These are phyloP conservation scores for Plemyria rubiginata DNA, from an alignment of 2,888 invertebrate genomes.

Conservation along the genomic window DNA sequence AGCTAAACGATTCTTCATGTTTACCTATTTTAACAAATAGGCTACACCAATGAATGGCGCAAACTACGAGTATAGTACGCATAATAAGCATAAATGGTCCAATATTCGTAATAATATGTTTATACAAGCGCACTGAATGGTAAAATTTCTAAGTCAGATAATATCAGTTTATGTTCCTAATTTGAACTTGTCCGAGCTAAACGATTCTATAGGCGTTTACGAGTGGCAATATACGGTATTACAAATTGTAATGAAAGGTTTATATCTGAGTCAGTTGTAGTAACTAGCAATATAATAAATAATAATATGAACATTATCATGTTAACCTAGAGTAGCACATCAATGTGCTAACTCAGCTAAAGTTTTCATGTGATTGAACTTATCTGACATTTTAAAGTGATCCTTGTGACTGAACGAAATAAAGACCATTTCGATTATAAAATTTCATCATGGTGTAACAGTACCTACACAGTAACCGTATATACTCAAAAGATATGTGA, in stretches of 20 bases:
- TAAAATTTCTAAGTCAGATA: constrained; percentile 5
- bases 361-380: too few relatives aligned
- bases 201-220: constrained; percentile 25
- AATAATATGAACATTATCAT: constrained; percentile 1
- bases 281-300: constrained; percentile 1
- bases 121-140: constrained; percentile 15
- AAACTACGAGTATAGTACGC: background rate
- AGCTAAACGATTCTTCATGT: too few relatives aligned
- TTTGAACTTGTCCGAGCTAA: constrained; percentile 24
- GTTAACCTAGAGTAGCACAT: background rate
- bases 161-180: constrained; percentile 26
- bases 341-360: too few relatives aligned
- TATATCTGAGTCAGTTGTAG: constrained; percentile 23
- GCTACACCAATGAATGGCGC: background rate
- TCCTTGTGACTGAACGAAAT: too few relatives aligned
- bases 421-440: too few relatives aligned
- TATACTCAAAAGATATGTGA: too few relatives aligned
- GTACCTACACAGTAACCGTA: too few relatives aligned
- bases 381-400: too few relatives aligned
- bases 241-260: constrained; percentile 30
- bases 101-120: background rate
- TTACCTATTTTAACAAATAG: background rate
- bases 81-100: background rate
- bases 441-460: too few relatives aligned
- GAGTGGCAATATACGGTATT: constrained; percentile 21